phyloP scores from a whole-genome alignment of 2,113 vertebrate species.

The Pluvianellus socialis region DNA sequence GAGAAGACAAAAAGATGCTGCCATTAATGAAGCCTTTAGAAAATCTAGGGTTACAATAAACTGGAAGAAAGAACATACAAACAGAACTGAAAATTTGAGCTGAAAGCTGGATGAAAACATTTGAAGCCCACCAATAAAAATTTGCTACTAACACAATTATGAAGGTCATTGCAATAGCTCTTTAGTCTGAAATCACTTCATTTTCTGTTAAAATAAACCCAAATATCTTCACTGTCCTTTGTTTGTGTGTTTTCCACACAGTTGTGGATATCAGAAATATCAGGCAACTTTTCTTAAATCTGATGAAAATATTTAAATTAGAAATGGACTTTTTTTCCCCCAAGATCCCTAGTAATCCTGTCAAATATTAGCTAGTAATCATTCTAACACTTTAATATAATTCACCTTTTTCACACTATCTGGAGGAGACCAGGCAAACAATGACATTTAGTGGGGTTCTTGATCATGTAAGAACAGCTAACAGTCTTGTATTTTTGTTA shows the following conservation, averaged over 20 bases:
- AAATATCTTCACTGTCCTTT: neutral
- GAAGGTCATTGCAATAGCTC: neutral
- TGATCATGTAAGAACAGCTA: neutral
- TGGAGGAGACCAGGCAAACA: neutral
- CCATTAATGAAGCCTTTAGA: neutral
- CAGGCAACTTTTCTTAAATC: neutral
- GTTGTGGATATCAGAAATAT: neutral
- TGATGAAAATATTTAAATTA: neutral
- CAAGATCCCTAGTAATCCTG: neutral
- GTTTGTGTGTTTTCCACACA: neutral
- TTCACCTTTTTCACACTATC: neutral
- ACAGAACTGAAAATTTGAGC: neutral
- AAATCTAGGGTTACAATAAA: neutral
- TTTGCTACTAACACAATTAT: neutral
- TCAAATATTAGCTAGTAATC: neutral
- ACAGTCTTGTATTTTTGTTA: neutral
- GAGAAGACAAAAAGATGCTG: neutral
- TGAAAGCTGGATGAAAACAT: neutral
- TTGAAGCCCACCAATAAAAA: neutral
- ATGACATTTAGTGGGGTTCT: neutral
- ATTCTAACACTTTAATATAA: neutral
- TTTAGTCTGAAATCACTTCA: neutral
- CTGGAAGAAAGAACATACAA: neutral
- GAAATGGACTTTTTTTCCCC: neutral
- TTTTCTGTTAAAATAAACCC: neutral